Evolutionary conservation across 2,888 invertebrate genomes (phyloP).

Genomic region (Lasioglossum morio): DNA sequence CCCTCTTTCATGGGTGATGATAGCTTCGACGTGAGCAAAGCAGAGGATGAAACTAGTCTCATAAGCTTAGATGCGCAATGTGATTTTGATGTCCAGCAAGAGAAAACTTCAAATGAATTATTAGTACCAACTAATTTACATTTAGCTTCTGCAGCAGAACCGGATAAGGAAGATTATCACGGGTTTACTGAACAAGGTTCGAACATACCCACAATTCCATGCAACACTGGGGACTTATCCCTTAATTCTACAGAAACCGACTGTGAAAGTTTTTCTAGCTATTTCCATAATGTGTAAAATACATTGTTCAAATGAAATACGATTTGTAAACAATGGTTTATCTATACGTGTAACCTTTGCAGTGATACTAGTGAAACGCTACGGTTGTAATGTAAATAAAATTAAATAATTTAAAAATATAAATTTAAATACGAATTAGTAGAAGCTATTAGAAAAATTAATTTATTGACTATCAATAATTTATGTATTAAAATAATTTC

Average conservation of each 20-base stretch:
- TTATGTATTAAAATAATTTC: conserved; percentile 8
- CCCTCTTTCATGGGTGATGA: conserved; percentile 80
- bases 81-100: conserved; percentile 69
- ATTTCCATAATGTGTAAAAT: conserved; percentile 75
- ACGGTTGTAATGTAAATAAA: conserved; percentile 17
- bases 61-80: conserved; percentile 81
- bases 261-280: conserved; percentile 74
- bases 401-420: conserved; percentile 17
- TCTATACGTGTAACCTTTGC: conserved; percentile 6
- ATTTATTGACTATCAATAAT: conserved; percentile 2
- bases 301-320: neutral
- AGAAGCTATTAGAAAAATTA: neutral
- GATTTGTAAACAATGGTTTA: conserved; percentile 2
- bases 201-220: conserved; percentile 88
- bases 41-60: conserved; percentile 82
- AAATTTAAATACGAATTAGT: neutral
- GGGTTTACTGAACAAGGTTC: conserved; percentile 88
- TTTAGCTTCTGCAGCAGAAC: conserved; percentile 35
- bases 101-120: conserved; percentile 42
- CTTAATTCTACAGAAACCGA: conserved; percentile 74
- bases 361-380: conserved; percentile 5
- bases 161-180: conserved; percentile 85
- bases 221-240: conserved; percentile 87
- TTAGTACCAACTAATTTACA: conserved; percentile 39
- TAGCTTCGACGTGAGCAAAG: conserved; percentile 78